Conservation (phyloP, 2,797 vertebrate genomes). For the Melanotaenia parkinsoni region DNA sequence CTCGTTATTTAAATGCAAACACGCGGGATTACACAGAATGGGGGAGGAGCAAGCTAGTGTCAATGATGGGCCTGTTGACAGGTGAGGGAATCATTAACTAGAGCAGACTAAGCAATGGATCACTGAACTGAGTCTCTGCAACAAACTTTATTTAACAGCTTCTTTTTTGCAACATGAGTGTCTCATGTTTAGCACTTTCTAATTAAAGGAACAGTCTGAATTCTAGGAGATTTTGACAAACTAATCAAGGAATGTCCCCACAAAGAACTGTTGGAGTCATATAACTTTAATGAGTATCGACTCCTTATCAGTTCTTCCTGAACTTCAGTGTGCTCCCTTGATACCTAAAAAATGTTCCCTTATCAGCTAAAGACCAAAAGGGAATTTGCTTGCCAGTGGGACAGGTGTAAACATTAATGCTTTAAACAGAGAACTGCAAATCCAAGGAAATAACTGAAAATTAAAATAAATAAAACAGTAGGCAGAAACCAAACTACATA, state of each 20-base stretch:
- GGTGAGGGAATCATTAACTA: slow-evolving; percentile 72
- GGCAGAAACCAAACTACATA: not conserved
- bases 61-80: slow-evolving; percentile 55
- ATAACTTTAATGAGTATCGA: slow-evolving; percentile 17
- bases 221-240: not conserved
- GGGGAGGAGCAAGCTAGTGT: slow-evolving; percentile 41
- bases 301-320: slow-evolving; percentile 15
- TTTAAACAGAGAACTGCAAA: slow-evolving; percentile 15
- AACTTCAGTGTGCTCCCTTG: not conserved
- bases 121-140: slow-evolving; percentile 20
- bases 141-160: not conserved
- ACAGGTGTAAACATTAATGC: slow-evolving; percentile 4
- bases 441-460: slow-evolving; percentile 29
- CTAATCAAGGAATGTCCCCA: not conserved
- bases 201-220: not conserved
- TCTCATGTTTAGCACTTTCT: not conserved
- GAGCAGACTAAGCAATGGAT: slow-evolving; percentile 9
- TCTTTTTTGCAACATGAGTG: not conserved
- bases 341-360: not conserved
- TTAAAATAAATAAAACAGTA: slow-evolving; percentile 2
- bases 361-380: slow-evolving; percentile 11
- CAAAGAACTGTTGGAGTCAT: not conserved
- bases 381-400: not conserved
- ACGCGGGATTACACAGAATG: slow-evolving; percentile 21
- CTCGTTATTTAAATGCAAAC: slow-evolving; percentile 50